phyloP scores from a whole-genome alignment of 2,113 vertebrate genomes.

The Notarius lentiginosus region DNA sequence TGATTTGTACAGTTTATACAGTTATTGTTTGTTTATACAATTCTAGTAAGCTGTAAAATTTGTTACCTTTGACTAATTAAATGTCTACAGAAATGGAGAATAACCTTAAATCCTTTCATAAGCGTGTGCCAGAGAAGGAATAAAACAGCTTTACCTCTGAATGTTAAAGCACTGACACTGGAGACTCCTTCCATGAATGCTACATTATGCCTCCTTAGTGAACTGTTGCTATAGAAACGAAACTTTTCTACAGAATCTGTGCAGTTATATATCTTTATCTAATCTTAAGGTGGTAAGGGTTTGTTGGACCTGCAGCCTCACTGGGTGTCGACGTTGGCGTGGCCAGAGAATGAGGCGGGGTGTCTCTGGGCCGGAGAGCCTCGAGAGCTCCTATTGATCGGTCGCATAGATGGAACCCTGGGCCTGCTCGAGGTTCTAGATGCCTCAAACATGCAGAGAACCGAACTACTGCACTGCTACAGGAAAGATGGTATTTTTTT shows the following conservation, averaged over 20 bases:
- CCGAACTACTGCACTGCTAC: constrained; percentile 93
- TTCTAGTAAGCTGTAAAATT: background rate
- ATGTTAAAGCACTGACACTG: background rate
- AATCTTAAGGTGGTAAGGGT: constrained; percentile 80
- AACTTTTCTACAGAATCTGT: background rate
- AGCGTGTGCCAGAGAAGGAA: background rate
- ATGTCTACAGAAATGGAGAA: background rate
- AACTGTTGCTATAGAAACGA: background rate
- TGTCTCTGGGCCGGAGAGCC: constrained; percentile 82
- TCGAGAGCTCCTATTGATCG: constrained; percentile 87
- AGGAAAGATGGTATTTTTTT: constrained; percentile 83
- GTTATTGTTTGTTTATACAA: background rate
- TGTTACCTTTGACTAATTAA: background rate
- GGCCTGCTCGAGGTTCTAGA: constrained; percentile 91
- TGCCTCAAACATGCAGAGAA: constrained; percentile 80
- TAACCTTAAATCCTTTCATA: background rate
- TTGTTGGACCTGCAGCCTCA: constrained; percentile 90
- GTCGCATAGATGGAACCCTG: constrained; percentile 92
- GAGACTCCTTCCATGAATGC: background rate
- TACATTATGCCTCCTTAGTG: background rate
- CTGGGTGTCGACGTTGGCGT: constrained; percentile 91
- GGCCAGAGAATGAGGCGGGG: constrained; percentile 83
- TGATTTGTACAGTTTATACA: background rate
- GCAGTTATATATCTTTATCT: background rate
- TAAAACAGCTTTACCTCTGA: background rate